Evolutionary conservation across 2,888 invertebrate genomes (phyloP), one percentile per base, ranked within the genome.

Genomic region (Andricus quercusramuli): DNA sequence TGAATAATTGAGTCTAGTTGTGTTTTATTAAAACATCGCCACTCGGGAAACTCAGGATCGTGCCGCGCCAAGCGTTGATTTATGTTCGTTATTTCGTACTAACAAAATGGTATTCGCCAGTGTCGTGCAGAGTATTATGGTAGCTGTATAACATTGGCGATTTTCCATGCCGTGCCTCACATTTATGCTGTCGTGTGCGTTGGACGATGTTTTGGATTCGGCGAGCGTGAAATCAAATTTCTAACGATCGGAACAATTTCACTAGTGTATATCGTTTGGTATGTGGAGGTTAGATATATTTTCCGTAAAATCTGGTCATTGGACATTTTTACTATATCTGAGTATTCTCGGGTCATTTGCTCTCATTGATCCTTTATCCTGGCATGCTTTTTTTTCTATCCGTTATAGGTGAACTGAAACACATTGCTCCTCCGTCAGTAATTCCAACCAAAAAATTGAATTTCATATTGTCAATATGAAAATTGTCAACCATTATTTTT

Each of bases 221-320:
- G 85, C 86, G 83, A 88, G 88, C 89, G 89, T 90, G 89, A 90
- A 90, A 91, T 91, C 89, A 91, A 90, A 90, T 90, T 89, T 90
- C 89, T 90, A 89, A 90, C 89, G 88, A 90, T 89, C 86, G 85
- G 81, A 85, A 86, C 83, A 86, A 88, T 88, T 85, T 82, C 83
- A 79, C 13, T 70, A 70, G 44, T 74, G 56, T 74, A 56, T 32
- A 74, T 56, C 51, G 74, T 74, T 70, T 74, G 32, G 74, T 20
- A 56, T 29, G n/a, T n/a, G 47, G 56, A 56, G 29, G 74, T 74
- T 56, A 56, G 51, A 56, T 56, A 74, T 74, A 74, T 74, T 74
- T 74, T 74, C 51, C n/a, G n/a, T 32, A 56, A 74, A 74, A 74
- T 32, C n/a, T 29, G 56, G 56, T 74, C 74, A 74, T 74, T 56